These are phyloP conservation scores for Octomys mimax DNA, from an alignment of 2,797 vertebrate genomes.

Conservation along the genomic window DNA sequence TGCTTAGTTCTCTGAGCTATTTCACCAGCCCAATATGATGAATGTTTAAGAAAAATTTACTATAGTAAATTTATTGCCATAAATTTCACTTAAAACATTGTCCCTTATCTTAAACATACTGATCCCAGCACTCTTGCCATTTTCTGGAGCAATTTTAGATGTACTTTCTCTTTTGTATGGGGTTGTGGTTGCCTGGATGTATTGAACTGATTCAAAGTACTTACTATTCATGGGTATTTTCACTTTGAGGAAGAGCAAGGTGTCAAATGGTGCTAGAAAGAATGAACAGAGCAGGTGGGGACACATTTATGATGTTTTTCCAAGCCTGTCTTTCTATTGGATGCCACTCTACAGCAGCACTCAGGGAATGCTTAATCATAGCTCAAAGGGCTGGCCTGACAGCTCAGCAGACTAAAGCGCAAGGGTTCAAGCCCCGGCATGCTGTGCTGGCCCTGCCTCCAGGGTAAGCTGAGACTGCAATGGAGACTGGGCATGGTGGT, in stretches of 20 bases:
- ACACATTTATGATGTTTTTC: not conserved
- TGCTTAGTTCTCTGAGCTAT: too few relatives aligned
- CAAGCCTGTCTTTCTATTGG: not conserved
- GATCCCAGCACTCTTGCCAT: not conserved
- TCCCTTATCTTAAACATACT: not conserved
- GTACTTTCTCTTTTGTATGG: not conserved
- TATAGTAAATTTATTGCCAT: not conserved
- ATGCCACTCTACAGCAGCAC: not conserved
- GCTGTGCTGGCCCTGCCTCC: too few relatives aligned
- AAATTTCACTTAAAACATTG: not conserved
- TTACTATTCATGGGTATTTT: not conserved
- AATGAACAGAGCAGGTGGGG: not conserved
- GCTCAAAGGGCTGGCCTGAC: too few relatives aligned
- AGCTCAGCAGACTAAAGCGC: too few relatives aligned
- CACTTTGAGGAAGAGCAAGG: not conserved
- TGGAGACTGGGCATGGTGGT: too few relatives aligned
- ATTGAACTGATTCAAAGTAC: not conserved
- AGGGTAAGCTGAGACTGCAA: too few relatives aligned
- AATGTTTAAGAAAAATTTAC: not conserved
- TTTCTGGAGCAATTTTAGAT: not conserved
- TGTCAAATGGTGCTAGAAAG: not conserved
- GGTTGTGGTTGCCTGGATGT: not conserved
- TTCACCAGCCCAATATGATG: not conserved
- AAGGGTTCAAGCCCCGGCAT: too few relatives aligned
- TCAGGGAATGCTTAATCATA: not conserved